Base-by-base conservation (phyloP, 2,113 vertebrate genomes). In the Stomatorhinus ivindoensis region DNA sequence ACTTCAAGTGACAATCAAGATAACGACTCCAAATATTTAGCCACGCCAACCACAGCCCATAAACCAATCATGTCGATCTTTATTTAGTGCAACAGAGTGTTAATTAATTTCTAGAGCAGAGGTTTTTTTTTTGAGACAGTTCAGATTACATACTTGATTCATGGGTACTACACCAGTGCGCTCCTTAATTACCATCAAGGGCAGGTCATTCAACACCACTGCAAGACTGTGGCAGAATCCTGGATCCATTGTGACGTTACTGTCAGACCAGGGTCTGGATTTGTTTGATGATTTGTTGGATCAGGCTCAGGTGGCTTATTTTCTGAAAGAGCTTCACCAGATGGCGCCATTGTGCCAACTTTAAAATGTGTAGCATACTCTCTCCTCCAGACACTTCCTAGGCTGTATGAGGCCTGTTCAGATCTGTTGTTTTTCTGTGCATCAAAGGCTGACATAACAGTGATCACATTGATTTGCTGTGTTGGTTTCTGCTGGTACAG, bases 341-440 rank as follows among this genome's bases (percentile, higher is more conserved):
- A 87, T 87, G 87, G 53, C 17, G 55, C 87, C 87, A 87, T 61
- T 87, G 50, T 58, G 39, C 31, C n/a, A 87, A 42, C 84, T 50
- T 27, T 31, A 61, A 61, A 51, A 53, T 53, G 84, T 46, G 15
- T 3, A 9, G n/a, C 17, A 11, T 86, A 31, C 84, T 27, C 24
- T 35, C 42, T 48, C n/a, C n/a, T 86, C 42, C 19, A 31, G 47
- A 15, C 13, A 27, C 46, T n/a, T 50, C 11, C 46, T 50, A 86
- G 2, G 24, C 31, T 2, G 21, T 27, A 46, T 8, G 24, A 17
- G 84, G 13, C 42, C 21, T 31, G 11, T 51, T 46, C 44, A 86
- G n/a, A 86, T 48, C 10, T 65, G 42, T 24, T 46, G 17, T n/a
- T 47, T n/a, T 83, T 21, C 35, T 24, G 17, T 47, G 47, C 39